Conservation (phyloP, 2,888 invertebrate genomes). For the Tyria jacobaeae region DNA sequence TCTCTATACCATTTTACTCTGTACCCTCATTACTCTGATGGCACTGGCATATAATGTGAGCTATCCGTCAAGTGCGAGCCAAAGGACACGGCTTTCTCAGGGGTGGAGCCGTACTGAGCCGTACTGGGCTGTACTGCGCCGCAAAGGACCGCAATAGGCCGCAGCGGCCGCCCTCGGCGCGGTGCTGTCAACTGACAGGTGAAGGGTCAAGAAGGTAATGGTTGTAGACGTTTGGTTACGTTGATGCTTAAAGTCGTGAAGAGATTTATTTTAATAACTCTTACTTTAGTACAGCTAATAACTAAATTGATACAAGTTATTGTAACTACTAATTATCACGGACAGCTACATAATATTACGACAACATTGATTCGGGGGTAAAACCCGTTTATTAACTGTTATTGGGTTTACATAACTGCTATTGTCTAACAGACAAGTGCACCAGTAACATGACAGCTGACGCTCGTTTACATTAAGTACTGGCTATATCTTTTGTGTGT, state of each 20-base stretch:
- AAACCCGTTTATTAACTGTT: too few relatives aligned
- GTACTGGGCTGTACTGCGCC: constrained; percentile 34
- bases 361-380: too few relatives aligned
- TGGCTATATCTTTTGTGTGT: too few relatives aligned
- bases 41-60: constrained; percentile 73
- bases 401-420: too few relatives aligned
- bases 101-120: constrained; percentile 44
- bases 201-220: constrained; percentile 43
- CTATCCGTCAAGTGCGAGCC: constrained; percentile 73
- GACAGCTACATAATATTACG: too few relatives aligned
- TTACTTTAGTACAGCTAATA: neutral
- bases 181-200: constrained; percentile 56
- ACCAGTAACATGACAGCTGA: too few relatives aligned
- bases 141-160: constrained; percentile 48
- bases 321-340: neutral
- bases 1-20: constrained; percentile 46
- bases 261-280: constrained; percentile 8
- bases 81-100: constrained; percentile 82
- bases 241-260: neutral
- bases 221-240: constrained; percentile 3
- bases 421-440: too few relatives aligned
- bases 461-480: too few relatives aligned
- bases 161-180: constrained; percentile 61
- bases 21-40: constrained; percentile 70
- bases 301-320: neutral